A percentile compares a stretch with the other conserved stretches of the same genome.
Evolutionary conservation across 2,888 invertebrate genomes (phyloP).

Genomic region (Ctenicera cuprea): DNA sequence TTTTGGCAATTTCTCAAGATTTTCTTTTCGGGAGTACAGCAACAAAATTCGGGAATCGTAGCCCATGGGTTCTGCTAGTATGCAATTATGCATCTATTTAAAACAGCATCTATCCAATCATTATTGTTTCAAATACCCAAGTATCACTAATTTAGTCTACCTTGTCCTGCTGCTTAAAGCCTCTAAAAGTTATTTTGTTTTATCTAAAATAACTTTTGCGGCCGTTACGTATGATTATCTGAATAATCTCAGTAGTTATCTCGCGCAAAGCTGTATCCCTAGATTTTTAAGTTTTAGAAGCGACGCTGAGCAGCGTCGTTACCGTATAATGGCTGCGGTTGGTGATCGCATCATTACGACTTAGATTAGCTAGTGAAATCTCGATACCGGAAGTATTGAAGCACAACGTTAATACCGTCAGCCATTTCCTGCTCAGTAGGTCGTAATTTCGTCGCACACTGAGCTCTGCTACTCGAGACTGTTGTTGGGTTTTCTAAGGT

Average conservation of each 20-base stretch:
- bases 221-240: slow-evolving; percentile 32
- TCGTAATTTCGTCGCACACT: slow-evolving; percentile 52
- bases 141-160: neutral
- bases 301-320: slow-evolving; percentile 44
- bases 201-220: slow-evolving; percentile 30
- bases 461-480: slow-evolving; percentile 26
- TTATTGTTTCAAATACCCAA: no score
- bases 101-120: no score
- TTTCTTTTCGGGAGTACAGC: no score
- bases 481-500: slow-evolving; percentile 34
- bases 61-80: no score
- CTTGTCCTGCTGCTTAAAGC: slow-evolving; percentile 3
- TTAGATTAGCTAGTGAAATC: slow-evolving; percentile 63
- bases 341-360: slow-evolving; percentile 63
- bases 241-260: slow-evolving; percentile 41
- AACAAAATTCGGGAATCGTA: no score
- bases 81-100: no score
- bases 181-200: slow-evolving; percentile 17
- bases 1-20: no score
- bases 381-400: slow-evolving; percentile 61
- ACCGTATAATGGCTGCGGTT: slow-evolving; percentile 49
- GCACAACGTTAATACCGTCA: slow-evolving; percentile 57
- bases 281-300: slow-evolving; percentile 40
- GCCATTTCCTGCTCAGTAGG: slow-evolving; percentile 60
- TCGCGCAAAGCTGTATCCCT: slow-evolving; percentile 28